Base-by-base conservation (phyloP, 2,888 invertebrate genomes). In the Gerris lacustris region DNA sequence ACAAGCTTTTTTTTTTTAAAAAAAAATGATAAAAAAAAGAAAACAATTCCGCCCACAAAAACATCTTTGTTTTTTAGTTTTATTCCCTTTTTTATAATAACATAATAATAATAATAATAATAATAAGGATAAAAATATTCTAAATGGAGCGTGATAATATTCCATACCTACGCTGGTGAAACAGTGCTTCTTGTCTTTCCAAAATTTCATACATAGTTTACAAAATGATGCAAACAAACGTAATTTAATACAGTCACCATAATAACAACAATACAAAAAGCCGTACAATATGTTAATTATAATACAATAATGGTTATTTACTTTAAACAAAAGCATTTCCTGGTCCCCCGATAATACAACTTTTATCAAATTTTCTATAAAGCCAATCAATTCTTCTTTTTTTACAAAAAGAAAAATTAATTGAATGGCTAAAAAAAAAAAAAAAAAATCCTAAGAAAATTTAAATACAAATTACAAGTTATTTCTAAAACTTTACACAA, bases 81-180 rank as follows among this genome's bases (percentile, higher is more conserved):
- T 31, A 31, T 31, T 31, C 31, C 31, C 31, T 31, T 31, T 31
- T 55, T 55, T 55, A 55, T 55, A 55, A 55, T 11, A 11, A 11
- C 15, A 11, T 15, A 64, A 31, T n/a, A 4, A 64, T 17, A 5
- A 11, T 55, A 11, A 11, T 15, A 64, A 31, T n/a, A n/a, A 64
- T 17, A n/a, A 64, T 55, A 11, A 11, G 1, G 5, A 31, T n/a
- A n/a, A 64, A 2, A n/a, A 64, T 81, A 81, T 80, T 77, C 81
- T 80, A 75, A 81, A 81, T 67, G 80, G 81, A 74, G 81, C 77
- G 76, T 81, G 81, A 73, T 81, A 81, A 74, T 79, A 81, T 77
- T 80, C 77, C 70, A 79, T 77, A 73, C 77, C 77, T 72, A 77
- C 77, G 75, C 75, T 77, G 74, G 79, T 75, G 70, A 74, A 74